A percentile compares a stretch with the other conserved stretches of the same genome.
phyloP scores from a whole-genome alignment of 2,888 invertebrate species.

The Ctenicera cuprea region DNA sequence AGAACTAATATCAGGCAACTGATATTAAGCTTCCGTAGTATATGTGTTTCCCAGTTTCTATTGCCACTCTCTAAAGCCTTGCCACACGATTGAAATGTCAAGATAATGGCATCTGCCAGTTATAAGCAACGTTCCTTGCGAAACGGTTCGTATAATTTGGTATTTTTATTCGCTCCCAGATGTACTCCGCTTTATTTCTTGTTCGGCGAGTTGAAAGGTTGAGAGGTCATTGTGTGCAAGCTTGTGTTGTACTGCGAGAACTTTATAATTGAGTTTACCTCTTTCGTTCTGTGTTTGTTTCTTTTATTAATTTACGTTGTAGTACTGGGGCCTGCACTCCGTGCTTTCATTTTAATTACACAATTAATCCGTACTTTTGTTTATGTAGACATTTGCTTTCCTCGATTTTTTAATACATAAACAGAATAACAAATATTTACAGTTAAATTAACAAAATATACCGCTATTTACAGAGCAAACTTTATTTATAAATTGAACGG shows the following conservation, averaged over 20 bases:
- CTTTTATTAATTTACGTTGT: conserved; percentile 31
- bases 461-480: no score
- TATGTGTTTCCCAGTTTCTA: conserved; percentile 20
- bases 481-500: no score
- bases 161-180: conserved; percentile 25
- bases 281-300: conserved; percentile 16
- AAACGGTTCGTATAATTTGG: conserved; percentile 24
- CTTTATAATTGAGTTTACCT: conserved; percentile 31
- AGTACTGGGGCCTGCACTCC: not conserved
- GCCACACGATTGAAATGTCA: conserved; percentile 28
- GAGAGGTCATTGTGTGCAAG: conserved; percentile 24
- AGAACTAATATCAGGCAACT: conserved; percentile 25
- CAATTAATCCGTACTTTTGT: not conserved
- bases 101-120: conserved; percentile 34
- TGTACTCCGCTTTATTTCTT: conserved; percentile 4
- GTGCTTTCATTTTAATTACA: no score
- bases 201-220: conserved; percentile 3
- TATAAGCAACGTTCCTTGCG: conserved; percentile 22
- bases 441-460: no score
- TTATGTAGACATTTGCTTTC: no score
- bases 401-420: no score
- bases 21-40: conserved; percentile 30
- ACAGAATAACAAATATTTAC: no score
- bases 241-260: not conserved
- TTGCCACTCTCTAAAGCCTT: conserved; percentile 15